phyloP scores from a whole-genome alignment of 2,797 vertebrate species.

The Characodon lateralis region DNA sequence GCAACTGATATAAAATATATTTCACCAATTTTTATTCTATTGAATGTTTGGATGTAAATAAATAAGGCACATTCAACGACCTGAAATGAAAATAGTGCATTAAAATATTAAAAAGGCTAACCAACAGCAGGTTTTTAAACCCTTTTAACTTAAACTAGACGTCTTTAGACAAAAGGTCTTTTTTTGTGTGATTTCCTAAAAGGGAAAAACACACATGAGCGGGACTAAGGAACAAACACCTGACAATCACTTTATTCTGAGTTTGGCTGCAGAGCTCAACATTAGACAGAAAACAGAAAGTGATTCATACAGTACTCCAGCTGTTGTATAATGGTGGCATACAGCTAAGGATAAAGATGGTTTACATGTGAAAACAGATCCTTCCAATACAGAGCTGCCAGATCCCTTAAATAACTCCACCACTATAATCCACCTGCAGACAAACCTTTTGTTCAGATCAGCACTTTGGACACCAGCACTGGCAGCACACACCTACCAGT shows the following conservation, averaged over 20 bases:
- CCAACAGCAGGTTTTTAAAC: background rate
- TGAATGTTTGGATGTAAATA: conserved; percentile 9
- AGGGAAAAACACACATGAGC: background rate
- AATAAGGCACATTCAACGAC: conserved; percentile 18
- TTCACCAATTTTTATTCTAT: conserved; percentile 6
- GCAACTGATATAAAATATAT: background rate
- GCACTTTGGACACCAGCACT: background rate
- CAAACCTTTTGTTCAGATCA: background rate
- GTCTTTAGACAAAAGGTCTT: background rate
- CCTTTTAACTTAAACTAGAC: background rate
- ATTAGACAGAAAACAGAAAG: background rate
- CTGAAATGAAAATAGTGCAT: conserved; percentile 3
- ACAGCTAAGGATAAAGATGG: background rate
- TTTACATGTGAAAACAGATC: background rate
- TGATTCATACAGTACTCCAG: background rate
- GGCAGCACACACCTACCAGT: background rate
- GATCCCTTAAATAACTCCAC: background rate
- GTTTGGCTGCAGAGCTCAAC: background rate
- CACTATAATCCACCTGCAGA: too few relatives aligned
- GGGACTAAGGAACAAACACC: background rate
- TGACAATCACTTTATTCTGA: background rate
- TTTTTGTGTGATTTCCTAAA: background rate
- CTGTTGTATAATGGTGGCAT: background rate
- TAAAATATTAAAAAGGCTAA: conserved; percentile 2
- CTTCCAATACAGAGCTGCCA: background rate